phyloP scores from a whole-genome alignment of 2,888 invertebrate species.

The Agrotis puta region DNA sequence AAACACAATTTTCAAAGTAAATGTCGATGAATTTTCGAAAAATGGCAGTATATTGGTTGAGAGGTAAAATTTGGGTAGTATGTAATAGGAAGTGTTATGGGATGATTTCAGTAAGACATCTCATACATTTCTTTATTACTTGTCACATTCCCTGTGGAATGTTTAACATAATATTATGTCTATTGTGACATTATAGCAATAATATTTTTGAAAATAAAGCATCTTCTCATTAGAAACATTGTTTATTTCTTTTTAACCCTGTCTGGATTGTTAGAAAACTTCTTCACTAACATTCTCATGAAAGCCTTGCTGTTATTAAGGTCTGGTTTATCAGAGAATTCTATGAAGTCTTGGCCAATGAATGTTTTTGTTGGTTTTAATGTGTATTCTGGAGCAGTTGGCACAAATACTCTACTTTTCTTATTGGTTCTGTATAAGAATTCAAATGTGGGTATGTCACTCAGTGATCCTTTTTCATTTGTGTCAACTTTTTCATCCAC shows the following conservation, averaged over 20 bases:
- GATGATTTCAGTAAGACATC: conserved; percentile 58
- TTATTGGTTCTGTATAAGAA: conserved; percentile 82
- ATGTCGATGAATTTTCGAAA: conserved; percentile 1
- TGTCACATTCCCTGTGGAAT: conserved; percentile 83
- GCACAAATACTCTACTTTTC: conserved; percentile 82
- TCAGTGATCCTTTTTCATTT: background rate
- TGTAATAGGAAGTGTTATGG: conserved; percentile 74
- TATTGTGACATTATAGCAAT: conserved; percentile 86
- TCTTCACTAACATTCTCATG: conserved; percentile 85
- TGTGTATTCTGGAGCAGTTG: conserved; percentile 56
- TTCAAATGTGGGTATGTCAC: conserved; percentile 58
- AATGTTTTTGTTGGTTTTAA: conserved; percentile 69
- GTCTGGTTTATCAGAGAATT: conserved; percentile 72
- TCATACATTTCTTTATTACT: conserved; percentile 74
- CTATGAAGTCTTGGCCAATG: conserved; percentile 81
- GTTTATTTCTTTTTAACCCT: conserved; percentile 79
- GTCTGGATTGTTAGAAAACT: conserved; percentile 83
- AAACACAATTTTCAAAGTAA: background rate
- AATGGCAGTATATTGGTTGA: conserved; percentile 40
- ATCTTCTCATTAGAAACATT: conserved; percentile 68
- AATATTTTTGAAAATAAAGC: conserved; percentile 80
- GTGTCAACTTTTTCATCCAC: conserved; percentile 20
- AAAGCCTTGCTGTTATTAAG: conserved; percentile 71
- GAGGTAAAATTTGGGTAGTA: conserved; percentile 78
- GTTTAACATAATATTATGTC: conserved; percentile 83